Base-by-base conservation (phyloP, 2,888 invertebrate species). In the Calameuta filiformis region DNA sequence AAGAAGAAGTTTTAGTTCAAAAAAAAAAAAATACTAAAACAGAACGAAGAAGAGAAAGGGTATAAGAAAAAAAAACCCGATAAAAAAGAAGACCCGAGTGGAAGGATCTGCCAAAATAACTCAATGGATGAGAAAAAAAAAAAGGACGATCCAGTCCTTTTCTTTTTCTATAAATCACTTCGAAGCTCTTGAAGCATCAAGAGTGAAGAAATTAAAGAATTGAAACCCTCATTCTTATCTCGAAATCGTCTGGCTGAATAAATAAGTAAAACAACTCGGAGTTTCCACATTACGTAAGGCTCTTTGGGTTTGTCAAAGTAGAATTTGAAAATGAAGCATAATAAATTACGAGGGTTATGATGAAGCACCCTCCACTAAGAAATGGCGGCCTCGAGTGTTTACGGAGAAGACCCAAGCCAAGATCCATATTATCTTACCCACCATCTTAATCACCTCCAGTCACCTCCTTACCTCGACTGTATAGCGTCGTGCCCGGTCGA, bases 381-480 rank as follows among this genome's bases (percentile, higher is more conserved):
- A 56, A 56, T 56, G 56, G 23, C 56, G 23, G 6, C 23, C 56
- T 56, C 23, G 56, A 23, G 56, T 56, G 77, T 77, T 77, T 77
- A 74, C 77, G 37, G n/a, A 77, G 73, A 74, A 77, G 74, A 74
- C 77, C 73, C 40, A 23, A 40, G 40, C 40, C 77, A 37, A 68
- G 77, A 74, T 77, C 77, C 77, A 77, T 77, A 77, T 77, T 77
- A 77, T 77, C 77, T 77, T 73, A 77, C 73, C 77, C 77, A 77
- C 77, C 73, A 77, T 77, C 77, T 77, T 77, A 77, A 77, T 77
- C 77, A 77, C 77, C 74, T 68, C 77, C 68, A 77, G 73, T 77
- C 77, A 37, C 15, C 74, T 35, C 73, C 73, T 77, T 68, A 35
- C 73, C 37, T 74, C 35, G 12, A 37, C 77, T n/a, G 11, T n/a